These are phyloP conservation scores for Drosophila neoperkinsi DNA, from an alignment of 2,888 invertebrate genomes.

Conservation along the genomic window DNA sequence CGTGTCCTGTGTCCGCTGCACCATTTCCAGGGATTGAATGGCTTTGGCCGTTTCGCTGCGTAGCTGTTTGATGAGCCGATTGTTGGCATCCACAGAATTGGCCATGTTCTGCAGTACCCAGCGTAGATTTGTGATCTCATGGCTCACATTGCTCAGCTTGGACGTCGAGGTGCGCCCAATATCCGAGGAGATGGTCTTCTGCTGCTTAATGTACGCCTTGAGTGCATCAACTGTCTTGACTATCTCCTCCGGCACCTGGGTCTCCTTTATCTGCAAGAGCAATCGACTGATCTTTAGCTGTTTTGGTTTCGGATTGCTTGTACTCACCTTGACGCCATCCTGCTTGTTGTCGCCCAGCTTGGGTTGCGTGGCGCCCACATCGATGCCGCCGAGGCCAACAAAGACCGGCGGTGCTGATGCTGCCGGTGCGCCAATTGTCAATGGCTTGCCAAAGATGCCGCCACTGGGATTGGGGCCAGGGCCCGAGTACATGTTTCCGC, in stretches of 20 bases:
- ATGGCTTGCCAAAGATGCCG: conserved; percentile 77
- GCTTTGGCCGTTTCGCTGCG: conserved; percentile 91
- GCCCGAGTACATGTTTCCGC: conserved; percentile 32
- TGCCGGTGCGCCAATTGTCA: conserved; percentile 55
- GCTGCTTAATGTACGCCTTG: conserved; percentile 93
- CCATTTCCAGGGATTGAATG: conserved; percentile 91
- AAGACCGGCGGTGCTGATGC: conserved; percentile 76
- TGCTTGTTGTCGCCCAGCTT: conserved; percentile 83
- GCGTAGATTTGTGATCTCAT: conserved; percentile 81
- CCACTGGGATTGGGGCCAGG: conserved; percentile 27
- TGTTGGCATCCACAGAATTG: conserved; percentile 83
- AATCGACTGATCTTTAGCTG: not conserved
- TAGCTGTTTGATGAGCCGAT: conserved; percentile 85
- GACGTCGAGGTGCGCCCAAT: conserved; percentile 89
- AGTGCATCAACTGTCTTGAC: conserved; percentile 91
- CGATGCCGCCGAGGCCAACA: conserved; percentile 84
- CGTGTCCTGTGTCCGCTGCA: conserved; percentile 91
- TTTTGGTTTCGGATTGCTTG: not conserved
- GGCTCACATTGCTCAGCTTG: conserved; percentile 82
- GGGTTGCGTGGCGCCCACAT: conserved; percentile 83
- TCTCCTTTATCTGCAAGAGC: conserved; percentile 82
- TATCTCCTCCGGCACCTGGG: conserved; percentile 90
- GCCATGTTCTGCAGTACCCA: conserved; percentile 83
- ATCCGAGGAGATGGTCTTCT: conserved; percentile 92
- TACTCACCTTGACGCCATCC: conserved; percentile 79